Percentiles rank a stretch among this genome's conserved stretches.
Conservation (phyloP, 1,140 invertebrate genomes). For the Limonius californicus region DNA sequence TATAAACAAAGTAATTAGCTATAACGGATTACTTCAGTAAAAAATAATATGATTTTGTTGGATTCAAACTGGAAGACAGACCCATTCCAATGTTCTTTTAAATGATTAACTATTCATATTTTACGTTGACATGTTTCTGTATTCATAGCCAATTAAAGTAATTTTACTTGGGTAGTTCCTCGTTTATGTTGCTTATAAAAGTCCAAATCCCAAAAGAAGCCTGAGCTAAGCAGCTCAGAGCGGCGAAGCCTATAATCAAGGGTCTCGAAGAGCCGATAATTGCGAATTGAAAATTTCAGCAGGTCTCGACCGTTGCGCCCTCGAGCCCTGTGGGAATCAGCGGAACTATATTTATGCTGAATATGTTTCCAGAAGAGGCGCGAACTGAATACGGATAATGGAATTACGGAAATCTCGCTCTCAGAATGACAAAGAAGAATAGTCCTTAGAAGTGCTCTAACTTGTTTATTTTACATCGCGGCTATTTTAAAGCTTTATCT, state of each 20-base stretch:
- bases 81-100: too few species aligned
- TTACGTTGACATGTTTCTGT: too few species aligned
- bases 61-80: too few species aligned
- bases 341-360: slow-evolving; percentile 33
- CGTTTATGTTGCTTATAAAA: neutral
- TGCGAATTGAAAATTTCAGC: slow-evolving; percentile 40
- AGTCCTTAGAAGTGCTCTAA: slow-evolving; percentile 30
- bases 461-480: slow-evolving; percentile 34
- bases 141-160: neutral
- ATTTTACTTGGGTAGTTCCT: neutral
- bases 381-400: slow-evolving; percentile 37
- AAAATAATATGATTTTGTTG: too few species aligned
- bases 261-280: slow-evolving; percentile 34
- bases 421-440: slow-evolving; percentile 36
- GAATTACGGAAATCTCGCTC: slow-evolving; percentile 36
- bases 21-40: too few species aligned
- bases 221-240: slow-evolving; percentile 11
- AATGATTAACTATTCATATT: too few species aligned
- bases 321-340: slow-evolving; percentile 27
- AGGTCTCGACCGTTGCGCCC: slow-evolving; percentile 31
- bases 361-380: slow-evolving; percentile 33
- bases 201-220: neutral
- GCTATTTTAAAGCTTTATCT: slow-evolving; percentile 24
- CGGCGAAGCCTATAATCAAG: slow-evolving; percentile 29
- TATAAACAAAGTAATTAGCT: too few species aligned